Conservation (phyloP, 2,888 invertebrate genomes). For the Molorchus minor region DNA sequence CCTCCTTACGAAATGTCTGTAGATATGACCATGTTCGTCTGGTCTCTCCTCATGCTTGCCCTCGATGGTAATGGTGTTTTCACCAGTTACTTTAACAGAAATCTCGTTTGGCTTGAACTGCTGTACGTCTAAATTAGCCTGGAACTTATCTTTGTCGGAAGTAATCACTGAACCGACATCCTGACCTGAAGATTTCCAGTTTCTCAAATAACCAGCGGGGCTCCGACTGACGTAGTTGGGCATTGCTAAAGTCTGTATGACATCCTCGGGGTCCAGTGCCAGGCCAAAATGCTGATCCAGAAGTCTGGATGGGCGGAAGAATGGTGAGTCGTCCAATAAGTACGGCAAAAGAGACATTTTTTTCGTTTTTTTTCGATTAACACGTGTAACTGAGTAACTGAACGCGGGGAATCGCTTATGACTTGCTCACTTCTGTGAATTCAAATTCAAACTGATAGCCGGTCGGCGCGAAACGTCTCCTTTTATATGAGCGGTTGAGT, state of each 20-base stretch:
- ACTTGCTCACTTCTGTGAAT: too few relatives aligned
- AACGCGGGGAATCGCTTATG: too few relatives aligned
- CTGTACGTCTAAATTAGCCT: conserved; percentile 5
- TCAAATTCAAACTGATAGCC: too few relatives aligned
- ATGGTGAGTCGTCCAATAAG: background rate
- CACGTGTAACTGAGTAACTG: too few relatives aligned
- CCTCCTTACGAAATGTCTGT: conserved; percentile 9
- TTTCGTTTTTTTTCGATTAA: too few relatives aligned
- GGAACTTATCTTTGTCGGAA: conserved; percentile 11
- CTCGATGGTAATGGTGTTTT: conserved; percentile 10
- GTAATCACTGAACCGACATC: conserved; percentile 1
- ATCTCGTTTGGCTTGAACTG: conserved; percentile 14
- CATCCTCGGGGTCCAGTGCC: background rate
- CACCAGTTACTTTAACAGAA: conserved; percentile 3
- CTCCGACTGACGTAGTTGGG: background rate
- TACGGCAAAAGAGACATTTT: background rate
- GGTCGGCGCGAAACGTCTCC: too few relatives aligned
- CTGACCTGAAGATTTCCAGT: background rate
- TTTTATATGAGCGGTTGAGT: too few relatives aligned
- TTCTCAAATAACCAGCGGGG: conserved; percentile 4
- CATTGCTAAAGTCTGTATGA: background rate
- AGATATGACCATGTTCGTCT: conserved; percentile 13
- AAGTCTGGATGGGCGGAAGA: background rate
- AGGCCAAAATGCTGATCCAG: background rate
- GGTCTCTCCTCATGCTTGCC: conserved; percentile 9